Base-by-base conservation (phyloP, 2,797 vertebrate species). In the Chaenodraco wilsoni region DNA sequence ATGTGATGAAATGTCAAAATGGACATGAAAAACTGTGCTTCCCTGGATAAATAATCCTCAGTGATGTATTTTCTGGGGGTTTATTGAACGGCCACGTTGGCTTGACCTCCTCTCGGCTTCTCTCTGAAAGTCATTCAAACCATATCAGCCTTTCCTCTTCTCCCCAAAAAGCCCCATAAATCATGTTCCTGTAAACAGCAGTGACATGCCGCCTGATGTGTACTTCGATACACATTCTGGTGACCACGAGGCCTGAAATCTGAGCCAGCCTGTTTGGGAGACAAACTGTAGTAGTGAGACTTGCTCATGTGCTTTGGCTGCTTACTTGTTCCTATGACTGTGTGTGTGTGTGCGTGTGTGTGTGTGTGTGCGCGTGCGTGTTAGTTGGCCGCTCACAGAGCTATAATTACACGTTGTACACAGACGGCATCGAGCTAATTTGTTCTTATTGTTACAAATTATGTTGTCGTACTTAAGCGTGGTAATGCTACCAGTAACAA, bases 111-210 rank as follows among this genome's bases (percentile, higher is more conserved):
- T 66, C 77, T 79, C 79, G 69, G 70, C 75, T 75, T 54, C 54
- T 64, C 77, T 79, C 79, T 69, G 70, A 89, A 83, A 87, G 73
- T 73, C 78, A 76, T 81, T 89, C 78, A 89, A 63, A 82, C 79
- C 80, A 60, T 87, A 88, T 90, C 87, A 83, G 51, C 67, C 72
- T 79, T 85, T 68, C 71, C 75, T 84, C 81, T 65, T 81, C 72
- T 81, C 73, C 81, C 79, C 78, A 82, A 82, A 92, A 93, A 86
- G 87, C 86, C 90, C 85, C 94, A 95, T 95, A 93, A 95, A 95
- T 95, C 94, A 95, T 88, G 88, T 92, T 93, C 86, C 88, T 94
- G 92, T 95, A 95, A 95, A 95, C 92, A 95, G 87, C 80, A 87
- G 90, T 95, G 95, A 95, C 94, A 92, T 62, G 12, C 74, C 90